Conservation (phyloP, 2,113 vertebrate genomes). For the Pyxicephalus adspersus region DNA sequence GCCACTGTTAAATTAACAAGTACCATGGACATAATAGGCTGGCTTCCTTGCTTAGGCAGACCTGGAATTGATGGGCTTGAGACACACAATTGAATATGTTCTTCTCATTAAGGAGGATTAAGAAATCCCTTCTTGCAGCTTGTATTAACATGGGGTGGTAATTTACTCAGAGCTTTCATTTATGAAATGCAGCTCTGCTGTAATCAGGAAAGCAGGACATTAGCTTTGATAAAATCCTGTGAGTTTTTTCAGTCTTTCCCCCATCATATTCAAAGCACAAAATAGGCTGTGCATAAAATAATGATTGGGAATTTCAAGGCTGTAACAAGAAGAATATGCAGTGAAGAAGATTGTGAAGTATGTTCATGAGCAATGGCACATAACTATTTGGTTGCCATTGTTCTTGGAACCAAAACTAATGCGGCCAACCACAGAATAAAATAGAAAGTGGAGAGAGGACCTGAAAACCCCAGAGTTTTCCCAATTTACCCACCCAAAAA, state of each 20-base stretch:
- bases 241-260: slow-evolving; percentile 55
- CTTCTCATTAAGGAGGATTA: slow-evolving; percentile 47
- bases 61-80: slow-evolving; percentile 44
- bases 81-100: slow-evolving; percentile 44
- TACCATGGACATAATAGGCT: slow-evolving; percentile 16
- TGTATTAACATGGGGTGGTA: slow-evolving; percentile 57
- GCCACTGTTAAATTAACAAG: slow-evolving; percentile 24
- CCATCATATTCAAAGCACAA: slow-evolving; percentile 54
- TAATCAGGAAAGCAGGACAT: slow-evolving; percentile 49
- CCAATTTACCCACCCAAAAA: too few species aligned
- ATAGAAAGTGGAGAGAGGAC: too few species aligned
- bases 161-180: slow-evolving; percentile 52
- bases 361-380: background rate
- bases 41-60: slow-evolving; percentile 30
- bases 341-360: slow-evolving; percentile 48
- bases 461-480: too few species aligned
- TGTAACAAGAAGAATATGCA: slow-evolving; percentile 18
- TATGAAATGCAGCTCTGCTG: slow-evolving; percentile 58
- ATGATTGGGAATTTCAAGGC: slow-evolving; percentile 66
- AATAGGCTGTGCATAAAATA: slow-evolving; percentile 62
- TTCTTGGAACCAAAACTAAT: too few species aligned
- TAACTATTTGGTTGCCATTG: too few species aligned
- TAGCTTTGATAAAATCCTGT: slow-evolving; percentile 57
- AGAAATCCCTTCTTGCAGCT: slow-evolving; percentile 37
- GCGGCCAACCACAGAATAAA: too few species aligned